Evolutionary conservation across 2,888 invertebrate genomes (phyloP).

Genomic region (Scaptomyza polygonia): DNA sequence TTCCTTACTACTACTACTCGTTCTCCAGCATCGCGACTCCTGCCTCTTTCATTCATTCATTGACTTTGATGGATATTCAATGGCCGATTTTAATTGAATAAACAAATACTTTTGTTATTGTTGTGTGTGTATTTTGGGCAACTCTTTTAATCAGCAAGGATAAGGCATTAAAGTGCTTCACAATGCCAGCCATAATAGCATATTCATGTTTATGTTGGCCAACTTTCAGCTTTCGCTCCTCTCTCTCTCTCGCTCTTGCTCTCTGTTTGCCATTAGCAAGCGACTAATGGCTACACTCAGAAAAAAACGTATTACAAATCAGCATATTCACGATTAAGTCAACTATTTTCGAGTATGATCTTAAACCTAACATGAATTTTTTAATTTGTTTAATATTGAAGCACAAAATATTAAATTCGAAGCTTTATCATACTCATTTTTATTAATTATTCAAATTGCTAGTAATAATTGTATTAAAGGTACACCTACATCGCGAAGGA

Average conservation of each 20-base stretch:
- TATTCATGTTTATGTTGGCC: conserved; percentile 71
- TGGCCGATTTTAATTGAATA: conserved; percentile 58
- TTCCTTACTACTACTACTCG: no score
- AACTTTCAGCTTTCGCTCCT: conserved; percentile 29
- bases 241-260: conserved; percentile 11
- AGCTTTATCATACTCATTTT: no score
- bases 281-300: conserved; percentile 74
- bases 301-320: no score
- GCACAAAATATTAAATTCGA: no score
- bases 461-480: no score
- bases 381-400: no score
- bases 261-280: conserved; percentile 56
- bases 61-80: conserved; percentile 53
- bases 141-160: conserved; percentile 51
- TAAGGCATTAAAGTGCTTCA: conserved; percentile 47
- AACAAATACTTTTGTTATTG: conserved; percentile 41
- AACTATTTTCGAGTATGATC: no score
- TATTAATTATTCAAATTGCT: no score
- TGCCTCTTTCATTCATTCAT: neutral
- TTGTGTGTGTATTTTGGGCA: neutral
- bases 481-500: no score
- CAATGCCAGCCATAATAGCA: conserved; percentile 64
- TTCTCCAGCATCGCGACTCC: no score
- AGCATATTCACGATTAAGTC: no score
- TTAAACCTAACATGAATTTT: no score